phyloP scores from a whole-genome alignment of 2,797 vertebrate genomes.

The Perodicticus potto region DNA sequence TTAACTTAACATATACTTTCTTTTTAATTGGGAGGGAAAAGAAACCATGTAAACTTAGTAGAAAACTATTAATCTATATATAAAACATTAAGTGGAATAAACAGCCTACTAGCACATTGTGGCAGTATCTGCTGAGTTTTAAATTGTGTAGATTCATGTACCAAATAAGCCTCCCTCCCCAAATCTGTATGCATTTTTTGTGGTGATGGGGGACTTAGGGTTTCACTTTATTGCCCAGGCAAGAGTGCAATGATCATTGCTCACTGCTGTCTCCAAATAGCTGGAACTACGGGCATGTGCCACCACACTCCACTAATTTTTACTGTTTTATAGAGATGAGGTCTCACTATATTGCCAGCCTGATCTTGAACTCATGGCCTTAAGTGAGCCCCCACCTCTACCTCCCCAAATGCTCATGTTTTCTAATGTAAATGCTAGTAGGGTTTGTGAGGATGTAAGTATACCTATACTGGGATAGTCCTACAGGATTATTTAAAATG shows the following conservation, averaged over 20 bases:
- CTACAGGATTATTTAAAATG: not conserved
- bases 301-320: not conserved
- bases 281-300: not conserved
- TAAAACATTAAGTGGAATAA: not conserved
- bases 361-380: not conserved
- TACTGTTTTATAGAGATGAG: not conserved
- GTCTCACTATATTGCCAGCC: not conserved
- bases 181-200: no score
- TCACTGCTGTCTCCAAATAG: not conserved
- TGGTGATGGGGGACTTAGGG: not conserved
- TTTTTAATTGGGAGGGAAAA: not conserved
- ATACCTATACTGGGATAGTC: not conserved
- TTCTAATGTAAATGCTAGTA: slow-evolving; percentile 33
- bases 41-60: not conserved
- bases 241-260: not conserved
- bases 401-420: not conserved
- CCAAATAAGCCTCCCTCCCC: not conserved
- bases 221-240: not conserved
- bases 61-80: not conserved
- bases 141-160: not conserved
- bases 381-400: no score
- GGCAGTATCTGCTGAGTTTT: slow-evolving; percentile 17
- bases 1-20: not conserved
- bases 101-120: not conserved
- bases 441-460: not conserved